Evolutionary conservation across 2,888 invertebrate species (phyloP), one percentile per base, ranked within the genome.

Genomic region (Euclidia mi): DNA sequence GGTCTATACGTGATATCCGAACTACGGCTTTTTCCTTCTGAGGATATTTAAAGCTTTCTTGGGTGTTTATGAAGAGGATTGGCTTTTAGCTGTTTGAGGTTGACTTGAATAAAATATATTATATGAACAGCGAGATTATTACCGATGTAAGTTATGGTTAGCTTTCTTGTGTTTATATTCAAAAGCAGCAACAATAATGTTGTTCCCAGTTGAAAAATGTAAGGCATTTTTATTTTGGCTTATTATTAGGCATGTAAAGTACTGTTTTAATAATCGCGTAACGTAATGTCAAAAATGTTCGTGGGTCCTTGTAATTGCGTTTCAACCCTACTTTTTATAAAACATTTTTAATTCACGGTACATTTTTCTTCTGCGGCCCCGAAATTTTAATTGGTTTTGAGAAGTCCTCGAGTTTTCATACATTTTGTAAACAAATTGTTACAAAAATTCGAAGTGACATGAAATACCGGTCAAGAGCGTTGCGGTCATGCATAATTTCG

Each of bases 1-100:
- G 78, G 76, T 50, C 68, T 62, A 76, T 81, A 85, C 84, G 83
- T 84, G 84, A 75, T 72, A 73, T 65, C 61, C 57, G 44, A 55
- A 55, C 31, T 45, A 44, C 35, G 29, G 20, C 55, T 65, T 67
- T 69, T 56, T 59, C 70, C 55, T 61, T 49, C 34, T 45, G 53
- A 53, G 65, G 56, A 71, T 69, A 76, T 73, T 71, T 77, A 75
- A 73, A 70, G 65, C 59, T 37, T 48, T 52, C 56, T 61, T 25
- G 56, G 20, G 59, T 60, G 61, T 62, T 69, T 75, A 68, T 74
- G 66, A 65, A 62, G 55, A 56, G 56, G 62, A 60, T 66, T 53
- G 40, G 37, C 41, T 65, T 56, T 60, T 34, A 34, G 17, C 52
- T 56, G 56, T 60, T 61, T 63, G 53, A 14, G 52, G 43, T 58